These are phyloP conservation scores for Zeus faber DNA, from an alignment of 2,113 vertebrate genomes.

Conservation along the genomic window DNA sequence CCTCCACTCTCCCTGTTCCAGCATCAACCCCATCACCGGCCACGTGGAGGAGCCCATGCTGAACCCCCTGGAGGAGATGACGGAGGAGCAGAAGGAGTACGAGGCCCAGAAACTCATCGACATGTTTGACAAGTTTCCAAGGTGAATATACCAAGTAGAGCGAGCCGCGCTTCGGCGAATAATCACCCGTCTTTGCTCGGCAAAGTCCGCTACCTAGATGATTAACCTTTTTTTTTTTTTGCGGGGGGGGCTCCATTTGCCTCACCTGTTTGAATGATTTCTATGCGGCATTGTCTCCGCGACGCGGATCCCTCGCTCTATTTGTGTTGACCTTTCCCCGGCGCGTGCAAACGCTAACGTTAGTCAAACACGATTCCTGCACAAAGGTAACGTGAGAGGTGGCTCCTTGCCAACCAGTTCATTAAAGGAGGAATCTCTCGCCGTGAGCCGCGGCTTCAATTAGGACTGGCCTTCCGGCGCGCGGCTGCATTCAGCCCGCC, in stretches of 20 bases:
- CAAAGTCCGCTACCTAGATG: background rate
- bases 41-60: constrained; percentile 93
- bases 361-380: constrained; percentile 29
- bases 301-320: constrained; percentile 20
- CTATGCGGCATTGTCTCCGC: constrained; percentile 33
- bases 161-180: background rate
- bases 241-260: constrained; percentile 11
- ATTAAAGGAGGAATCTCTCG: constrained; percentile 85
- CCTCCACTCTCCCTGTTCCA: constrained; percentile 41
- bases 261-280: constrained; percentile 23
- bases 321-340: constrained; percentile 67
- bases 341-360: constrained; percentile 31
- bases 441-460: constrained; percentile 75
- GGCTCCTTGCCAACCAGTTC: constrained; percentile 89
- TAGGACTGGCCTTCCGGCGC: constrained; percentile 70
- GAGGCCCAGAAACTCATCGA: constrained; percentile 95
- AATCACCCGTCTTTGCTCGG: constrained; percentile 4
- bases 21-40: constrained; percentile 97
- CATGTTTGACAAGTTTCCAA: constrained; percentile 96
- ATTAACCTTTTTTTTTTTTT: constrained; percentile 17
- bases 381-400: constrained; percentile 71
- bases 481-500: constrained; percentile 76
- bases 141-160: constrained; percentile 67
- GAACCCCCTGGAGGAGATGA: constrained; percentile 97
- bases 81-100: constrained; percentile 97